Evolutionary conservation across 2,797 vertebrate genomes (phyloP), one percentile per base, ranked within the genome.

Genomic region (Lithobates pipiens): DNA sequence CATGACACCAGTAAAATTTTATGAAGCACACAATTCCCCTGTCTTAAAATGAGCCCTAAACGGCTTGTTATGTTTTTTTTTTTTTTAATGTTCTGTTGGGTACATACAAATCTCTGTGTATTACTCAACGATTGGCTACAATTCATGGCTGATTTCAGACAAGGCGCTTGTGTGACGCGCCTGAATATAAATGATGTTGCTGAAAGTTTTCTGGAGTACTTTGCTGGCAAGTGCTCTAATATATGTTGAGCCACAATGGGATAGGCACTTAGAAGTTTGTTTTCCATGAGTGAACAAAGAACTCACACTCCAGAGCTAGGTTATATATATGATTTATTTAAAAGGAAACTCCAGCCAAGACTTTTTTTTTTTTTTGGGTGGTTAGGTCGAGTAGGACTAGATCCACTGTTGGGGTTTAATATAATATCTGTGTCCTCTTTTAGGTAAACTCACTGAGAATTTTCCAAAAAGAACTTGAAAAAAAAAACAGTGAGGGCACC

Each of bases 1-100:
- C 80, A 25, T 77, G 77, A 82, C 73, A 72, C 63, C 63, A 74
- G 57, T 75, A 75, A 46, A 80, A 72, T 44, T 80, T 85, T 77
- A 61, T 65, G 67, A 67, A 86, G 74, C 74, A 67, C 34, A 82
- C n/a, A 61, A 65, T 77, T 77, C 54, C 63, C 18, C 32, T 11
- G 16, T 50, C 39, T 36, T 76, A 32, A 8, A 75, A 50, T 76
- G 36, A 69, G 27, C 57, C 27, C 7, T 61, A 61, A 65, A 73
- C 50, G 25, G 69, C 50, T 27, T n/a, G 69, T 63, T 61, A 81
- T 81, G 57, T 39, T 63, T 23, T 54, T 50, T 63, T 23, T 54
- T 50, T 32, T 27, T 44, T 57, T 71, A 54, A 23, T 50, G 57
- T 39, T 63, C n/a, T 72, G 18, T 50, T 11, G 69, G 69, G 68